A percentile compares a stretch with the other conserved stretches of the same genome.
These are phyloP conservation scores for Narcine bancroftii DNA, from an alignment of 2,113 vertebrate genomes.

Conservation along the genomic window DNA sequence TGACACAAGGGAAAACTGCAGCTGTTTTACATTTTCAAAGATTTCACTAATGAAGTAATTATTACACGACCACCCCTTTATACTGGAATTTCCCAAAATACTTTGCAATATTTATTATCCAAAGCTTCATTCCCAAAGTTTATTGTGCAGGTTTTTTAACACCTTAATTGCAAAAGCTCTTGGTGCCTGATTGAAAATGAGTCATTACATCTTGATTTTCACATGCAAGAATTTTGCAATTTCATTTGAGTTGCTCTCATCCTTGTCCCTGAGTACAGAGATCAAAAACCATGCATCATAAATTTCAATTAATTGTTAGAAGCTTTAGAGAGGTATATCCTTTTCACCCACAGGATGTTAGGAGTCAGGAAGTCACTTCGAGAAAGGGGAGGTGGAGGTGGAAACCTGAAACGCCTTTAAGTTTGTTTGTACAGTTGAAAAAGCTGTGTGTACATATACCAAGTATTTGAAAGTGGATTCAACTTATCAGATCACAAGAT, in stretches of 20 bases:
- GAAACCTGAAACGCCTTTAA: too few relatives aligned
- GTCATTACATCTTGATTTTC: background rate
- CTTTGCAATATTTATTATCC: background rate
- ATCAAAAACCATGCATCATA: too few relatives aligned
- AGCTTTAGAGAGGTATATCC: too few relatives aligned
- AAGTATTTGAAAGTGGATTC: too few relatives aligned
- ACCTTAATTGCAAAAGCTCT: background rate
- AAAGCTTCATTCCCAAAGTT: background rate
- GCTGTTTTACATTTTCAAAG: conserved; percentile 6
- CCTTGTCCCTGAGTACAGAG: background rate
- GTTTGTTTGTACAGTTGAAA: too few relatives aligned
- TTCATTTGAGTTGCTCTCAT: background rate
- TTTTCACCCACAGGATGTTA: too few relatives aligned
- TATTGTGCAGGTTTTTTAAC: background rate
- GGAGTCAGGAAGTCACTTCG: too few relatives aligned
- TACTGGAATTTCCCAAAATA: background rate
- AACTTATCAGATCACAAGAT: too few relatives aligned
- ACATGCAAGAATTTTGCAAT: background rate
- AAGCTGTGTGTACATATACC: too few relatives aligned
- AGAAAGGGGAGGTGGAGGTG: too few relatives aligned
- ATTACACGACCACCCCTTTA: background rate
- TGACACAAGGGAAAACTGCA: background rate
- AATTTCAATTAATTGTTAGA: too few relatives aligned
- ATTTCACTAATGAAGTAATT: background rate
- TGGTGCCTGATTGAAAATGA: background rate